A percentile compares a stretch with the other conserved stretches of the same genome.
Conservation (phyloP, 2,113 vertebrate genomes). For the Hyperopisus bebe region DNA sequence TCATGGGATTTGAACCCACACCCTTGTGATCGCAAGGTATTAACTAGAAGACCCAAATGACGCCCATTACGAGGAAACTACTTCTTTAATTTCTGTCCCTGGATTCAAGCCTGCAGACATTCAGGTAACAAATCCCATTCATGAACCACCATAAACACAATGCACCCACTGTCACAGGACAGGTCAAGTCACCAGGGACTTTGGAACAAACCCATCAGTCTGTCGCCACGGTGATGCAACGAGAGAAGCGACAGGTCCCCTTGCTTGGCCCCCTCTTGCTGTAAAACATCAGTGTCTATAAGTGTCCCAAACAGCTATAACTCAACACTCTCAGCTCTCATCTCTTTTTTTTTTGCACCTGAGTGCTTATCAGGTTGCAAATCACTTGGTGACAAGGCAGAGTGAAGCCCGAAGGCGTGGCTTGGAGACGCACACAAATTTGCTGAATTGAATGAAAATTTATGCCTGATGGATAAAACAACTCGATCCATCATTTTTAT, state of each 20-base stretch:
- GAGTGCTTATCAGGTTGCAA: conserved; percentile 5
- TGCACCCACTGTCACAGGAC: background rate
- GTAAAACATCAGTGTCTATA: background rate
- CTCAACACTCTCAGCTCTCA: background rate
- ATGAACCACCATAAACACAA: background rate
- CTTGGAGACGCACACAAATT: background rate
- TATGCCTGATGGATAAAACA: conserved; percentile 13
- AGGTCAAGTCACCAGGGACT: background rate
- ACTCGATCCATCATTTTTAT: conserved; percentile 19
- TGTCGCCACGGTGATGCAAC: background rate
- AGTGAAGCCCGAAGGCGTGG: background rate
- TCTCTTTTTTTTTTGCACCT: background rate
- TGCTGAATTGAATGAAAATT: conserved; percentile 14
- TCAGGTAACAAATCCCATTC: background rate
- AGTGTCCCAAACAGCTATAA: background rate
- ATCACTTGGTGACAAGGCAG: background rate
- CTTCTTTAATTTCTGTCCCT: background rate
- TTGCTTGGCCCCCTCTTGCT: background rate
- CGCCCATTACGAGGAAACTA: background rate
- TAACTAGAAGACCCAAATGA: background rate
- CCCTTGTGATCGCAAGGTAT: background rate
- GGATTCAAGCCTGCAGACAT: background rate
- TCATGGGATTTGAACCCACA: background rate
- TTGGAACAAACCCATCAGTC: background rate
- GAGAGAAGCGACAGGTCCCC: background rate